Percentiles rank a stretch among this genome's conserved stretches.
These are phyloP conservation scores for Saiga tatarica DNA, from an alignment of 2,113 vertebrate species.

Conservation along the genomic window DNA sequence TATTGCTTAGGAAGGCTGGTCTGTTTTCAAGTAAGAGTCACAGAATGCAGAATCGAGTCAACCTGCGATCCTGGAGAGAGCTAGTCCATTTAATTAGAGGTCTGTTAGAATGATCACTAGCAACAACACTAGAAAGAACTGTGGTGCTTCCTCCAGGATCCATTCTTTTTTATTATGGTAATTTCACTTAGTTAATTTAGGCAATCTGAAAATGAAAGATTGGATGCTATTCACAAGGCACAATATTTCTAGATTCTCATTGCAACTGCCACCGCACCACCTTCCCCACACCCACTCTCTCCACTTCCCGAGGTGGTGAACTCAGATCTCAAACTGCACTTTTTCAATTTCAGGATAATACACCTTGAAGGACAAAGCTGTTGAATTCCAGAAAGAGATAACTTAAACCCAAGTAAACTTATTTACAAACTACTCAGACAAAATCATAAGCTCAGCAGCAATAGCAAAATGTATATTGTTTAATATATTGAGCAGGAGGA, in stretches of 20 bases:
- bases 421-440: slow-evolving; percentile 68
- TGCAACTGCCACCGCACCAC: not conserved
- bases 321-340: not conserved
- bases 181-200: slow-evolving; percentile 47
- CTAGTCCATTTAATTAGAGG: slow-evolving; percentile 26
- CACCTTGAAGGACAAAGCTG: slow-evolving; percentile 7
- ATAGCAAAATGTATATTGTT: slow-evolving; percentile 61
- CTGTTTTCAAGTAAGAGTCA: not conserved
- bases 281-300: not conserved
- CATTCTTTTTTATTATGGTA: slow-evolving; percentile 29
- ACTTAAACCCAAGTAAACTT: slow-evolving; percentile 65
- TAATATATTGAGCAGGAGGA: slow-evolving; percentile 61
- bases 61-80: not conserved
- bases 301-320: not conserved
- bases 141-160: not conserved
- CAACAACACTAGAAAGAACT: not conserved
- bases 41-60: not conserved
- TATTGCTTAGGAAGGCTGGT: not conserved
- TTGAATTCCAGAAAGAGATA: slow-evolving; percentile 36
- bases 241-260: slow-evolving; percentile 6
- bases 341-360: not conserved
- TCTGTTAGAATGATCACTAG: not conserved
- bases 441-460: slow-evolving; percentile 62
- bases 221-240: not conserved
- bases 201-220: slow-evolving; percentile 49